Base-by-base conservation (phyloP, 1,140 invertebrate species). In the Antheraea pernyi region DNA sequence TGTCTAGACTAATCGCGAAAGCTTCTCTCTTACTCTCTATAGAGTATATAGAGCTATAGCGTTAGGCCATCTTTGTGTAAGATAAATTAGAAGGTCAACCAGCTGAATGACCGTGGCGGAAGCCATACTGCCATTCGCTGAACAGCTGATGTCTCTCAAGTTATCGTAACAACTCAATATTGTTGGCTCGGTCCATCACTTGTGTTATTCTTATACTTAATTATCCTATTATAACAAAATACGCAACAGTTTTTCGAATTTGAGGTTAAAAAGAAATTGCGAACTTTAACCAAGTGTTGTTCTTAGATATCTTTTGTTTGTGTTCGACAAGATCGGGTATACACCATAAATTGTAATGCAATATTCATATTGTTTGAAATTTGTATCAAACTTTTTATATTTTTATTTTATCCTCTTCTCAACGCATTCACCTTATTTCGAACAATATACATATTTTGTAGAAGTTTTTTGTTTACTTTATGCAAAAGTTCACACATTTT, bases 331-430 rank as follows among this genome's bases (percentile, higher is more conserved):
- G 46, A 53, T 53, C 46, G 13, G 16, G 46, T 53, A 13, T 53
- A 53, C 46, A 6, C 46, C 9, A 6, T 53, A 53, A 53, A 53
- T 2, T 53, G 6, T 53, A 53, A 53, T 53, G 16, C 13, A 53
- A 53, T 53, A 53, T 53, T 53, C 46, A 53, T 53, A 0, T 0
- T 53, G 13, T 53, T n/a, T 53, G 16, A 53, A 53, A 53, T 53
- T 53, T 53, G 46, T 53, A 53, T 53, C 13, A 53, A 53, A 53
- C 46, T 53, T 53, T 53, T 53, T 53, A 53, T 53, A 16, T 53
- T 53, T 53, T n/a, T 53, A 16, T 53, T 53, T 53, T n/a, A 53
- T 53, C 10, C 46, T 53, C 46, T 7, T 53, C 16, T 53, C 46
- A 53, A 16, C 46, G 16, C 16, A 53, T 6, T 13, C 16, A 6